phyloP scores from a whole-genome alignment of 2,888 invertebrate species.

The Amaurobius ferox region DNA sequence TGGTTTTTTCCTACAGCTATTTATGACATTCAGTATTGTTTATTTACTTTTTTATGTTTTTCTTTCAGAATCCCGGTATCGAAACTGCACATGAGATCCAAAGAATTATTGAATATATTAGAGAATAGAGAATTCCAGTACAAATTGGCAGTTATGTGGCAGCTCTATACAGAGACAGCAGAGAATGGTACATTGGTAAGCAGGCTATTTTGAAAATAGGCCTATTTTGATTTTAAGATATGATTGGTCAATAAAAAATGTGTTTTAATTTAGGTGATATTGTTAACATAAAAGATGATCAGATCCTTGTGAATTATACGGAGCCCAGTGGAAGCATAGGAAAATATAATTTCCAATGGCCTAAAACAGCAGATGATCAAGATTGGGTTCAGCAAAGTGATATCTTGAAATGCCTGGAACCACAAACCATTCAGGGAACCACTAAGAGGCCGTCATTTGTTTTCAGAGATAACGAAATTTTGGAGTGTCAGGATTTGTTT shows the following conservation, averaged over 20 bases:
- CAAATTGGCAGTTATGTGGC: neutral
- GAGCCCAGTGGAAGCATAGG: no score
- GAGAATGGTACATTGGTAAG: no score
- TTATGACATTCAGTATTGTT: neutral
- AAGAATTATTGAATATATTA: neutral
- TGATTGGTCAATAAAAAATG: neutral
- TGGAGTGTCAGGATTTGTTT: no score
- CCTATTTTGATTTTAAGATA: neutral
- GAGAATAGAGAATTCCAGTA: neutral
- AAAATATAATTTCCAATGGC: neutral
- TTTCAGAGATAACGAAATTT: no score
- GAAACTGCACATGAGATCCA: neutral
- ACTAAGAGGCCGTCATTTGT: no score
- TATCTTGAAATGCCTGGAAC: neutral
- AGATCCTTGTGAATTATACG: neutral
- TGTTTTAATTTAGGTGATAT: no score
- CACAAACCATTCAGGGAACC: neutral
- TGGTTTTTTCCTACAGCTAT: neutral
- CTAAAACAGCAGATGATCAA: neutral
- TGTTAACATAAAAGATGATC: neutral
- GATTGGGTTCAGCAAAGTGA: no score
- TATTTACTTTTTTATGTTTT: neutral
- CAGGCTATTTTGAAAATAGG: neutral
- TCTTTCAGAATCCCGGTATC: neutral
- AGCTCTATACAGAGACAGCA: no score